These are phyloP conservation scores for Ispidina lecontei DNA, from an alignment of 2,797 vertebrate genomes.

Conservation along the genomic window DNA sequence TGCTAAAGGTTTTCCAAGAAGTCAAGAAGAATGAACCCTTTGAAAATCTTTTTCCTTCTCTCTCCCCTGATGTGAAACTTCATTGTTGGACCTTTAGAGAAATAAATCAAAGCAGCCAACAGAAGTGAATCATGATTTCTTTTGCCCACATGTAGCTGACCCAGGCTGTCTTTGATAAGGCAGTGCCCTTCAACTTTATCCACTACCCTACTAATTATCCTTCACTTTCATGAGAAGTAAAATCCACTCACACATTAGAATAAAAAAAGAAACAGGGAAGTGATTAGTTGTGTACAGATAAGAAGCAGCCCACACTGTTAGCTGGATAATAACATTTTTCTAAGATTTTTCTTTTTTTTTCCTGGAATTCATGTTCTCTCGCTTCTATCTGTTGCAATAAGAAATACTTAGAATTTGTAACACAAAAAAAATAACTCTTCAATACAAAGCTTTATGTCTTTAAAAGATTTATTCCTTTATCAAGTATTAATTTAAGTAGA, in stretches of 20 bases:
- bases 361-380: constrained; percentile 55
- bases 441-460: constrained; percentile 28
- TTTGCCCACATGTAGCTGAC: constrained; percentile 8
- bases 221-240: constrained; percentile 43
- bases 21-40: constrained; percentile 1
- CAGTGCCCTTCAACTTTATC: constrained; percentile 28
- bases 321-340: constrained; percentile 7
- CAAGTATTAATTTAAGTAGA: constrained; percentile 51
- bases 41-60: constrained; percentile 34
- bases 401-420: constrained; percentile 46
- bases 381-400: constrained; percentile 27
- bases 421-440: constrained; percentile 41
- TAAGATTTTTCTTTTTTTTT: neutral
- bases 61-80: constrained; percentile 47
- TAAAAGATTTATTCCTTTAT: constrained; percentile 45
- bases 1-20: constrained; percentile 22
- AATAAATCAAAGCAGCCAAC: constrained; percentile 54
- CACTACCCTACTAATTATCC: constrained; percentile 46
- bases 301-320: constrained; percentile 9
- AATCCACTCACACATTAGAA: constrained; percentile 30
- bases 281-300: constrained; percentile 48
- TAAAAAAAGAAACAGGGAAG: constrained; percentile 15
- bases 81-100: constrained; percentile 18
- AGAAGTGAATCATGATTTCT: constrained; percentile 13
- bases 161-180: constrained; percentile 46